Evolutionary conservation across 2,113 vertebrate species (phyloP).

Genomic region (Octodon degus): DNA sequence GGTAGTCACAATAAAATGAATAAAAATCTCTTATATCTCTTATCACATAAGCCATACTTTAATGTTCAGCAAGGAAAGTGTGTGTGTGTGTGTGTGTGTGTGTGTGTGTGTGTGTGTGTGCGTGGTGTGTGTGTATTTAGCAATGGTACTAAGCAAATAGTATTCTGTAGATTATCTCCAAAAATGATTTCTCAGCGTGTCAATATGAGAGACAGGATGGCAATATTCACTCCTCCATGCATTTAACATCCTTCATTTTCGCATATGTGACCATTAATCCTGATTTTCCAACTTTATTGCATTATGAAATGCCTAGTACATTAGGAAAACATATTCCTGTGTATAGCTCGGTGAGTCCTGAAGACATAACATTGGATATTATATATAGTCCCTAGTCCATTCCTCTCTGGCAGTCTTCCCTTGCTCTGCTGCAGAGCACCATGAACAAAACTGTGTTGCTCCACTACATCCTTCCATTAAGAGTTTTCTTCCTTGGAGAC

Average conservation of each 20-base stretch:
- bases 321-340: neutral
- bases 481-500: neutral
- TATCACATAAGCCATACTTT: constrained; percentile 47
- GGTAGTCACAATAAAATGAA: constrained; percentile 56
- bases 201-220: neutral
- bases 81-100: neutral
- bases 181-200: constrained; percentile 11
- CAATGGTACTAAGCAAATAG: neutral
- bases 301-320: neutral
- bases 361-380: neutral
- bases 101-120: neutral
- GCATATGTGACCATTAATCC: neutral
- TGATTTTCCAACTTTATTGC: neutral
- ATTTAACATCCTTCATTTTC: neutral
- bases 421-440: neutral
- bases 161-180: neutral
- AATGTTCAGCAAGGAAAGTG: neutral
- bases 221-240: neutral
- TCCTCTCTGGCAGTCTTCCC: neutral
- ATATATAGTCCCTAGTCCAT: too few relatives aligned
- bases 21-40: constrained; percentile 27
- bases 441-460: neutral
- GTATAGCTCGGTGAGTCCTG: neutral
- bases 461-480: neutral
- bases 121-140: neutral